phyloP scores from a whole-genome alignment of 2,888 invertebrate genomes.

The Cetonia aurata region DNA sequence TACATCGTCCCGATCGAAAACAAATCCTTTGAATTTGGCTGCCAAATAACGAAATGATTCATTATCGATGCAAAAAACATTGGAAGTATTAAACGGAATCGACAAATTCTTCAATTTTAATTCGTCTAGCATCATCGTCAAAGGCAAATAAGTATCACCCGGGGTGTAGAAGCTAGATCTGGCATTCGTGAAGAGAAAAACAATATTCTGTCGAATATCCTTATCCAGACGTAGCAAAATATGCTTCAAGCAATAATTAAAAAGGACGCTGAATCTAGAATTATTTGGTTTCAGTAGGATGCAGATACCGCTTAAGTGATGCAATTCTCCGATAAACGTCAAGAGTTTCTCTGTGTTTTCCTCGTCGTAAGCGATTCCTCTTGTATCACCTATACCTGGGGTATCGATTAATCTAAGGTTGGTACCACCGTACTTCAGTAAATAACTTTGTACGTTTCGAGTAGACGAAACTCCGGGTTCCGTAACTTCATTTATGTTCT shows the following conservation, averaged over 20 bases:
- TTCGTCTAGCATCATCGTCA: slow-evolving; percentile 54
- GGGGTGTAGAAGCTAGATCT: slow-evolving; percentile 57
- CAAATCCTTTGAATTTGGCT: slow-evolving; percentile 54
- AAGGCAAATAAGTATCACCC: slow-evolving; percentile 56
- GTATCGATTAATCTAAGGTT: slow-evolving; percentile 59
- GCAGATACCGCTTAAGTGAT: slow-evolving; percentile 60
- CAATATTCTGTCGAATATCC: slow-evolving; percentile 58
- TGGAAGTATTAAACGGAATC: slow-evolving; percentile 55
- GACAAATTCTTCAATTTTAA: slow-evolving; percentile 53
- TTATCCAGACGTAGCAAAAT: slow-evolving; percentile 60
- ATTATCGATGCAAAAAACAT: slow-evolving; percentile 62
- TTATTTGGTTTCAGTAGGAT: slow-evolving; percentile 59
- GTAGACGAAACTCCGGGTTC: slow-evolving; percentile 50
- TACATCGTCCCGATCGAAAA: slow-evolving; percentile 47
- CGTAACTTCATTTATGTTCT: slow-evolving; percentile 49
- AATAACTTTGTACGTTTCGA: slow-evolving; percentile 76
- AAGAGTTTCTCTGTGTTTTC: slow-evolving; percentile 54
- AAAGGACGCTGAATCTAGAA: slow-evolving; percentile 57
- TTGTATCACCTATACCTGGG: slow-evolving; percentile 58
- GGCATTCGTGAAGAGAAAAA: slow-evolving; percentile 61
- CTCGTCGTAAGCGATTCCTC: slow-evolving; percentile 51
- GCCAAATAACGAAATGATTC: slow-evolving; percentile 60
- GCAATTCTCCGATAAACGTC: slow-evolving; percentile 56
- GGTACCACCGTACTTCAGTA: slow-evolving; percentile 43
- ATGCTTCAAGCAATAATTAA: slow-evolving; percentile 60